Percentiles rank a stretch among this genome's conserved stretches.
Evolutionary conservation across 2,888 invertebrate species (phyloP).

Genomic region (Belgica antarctica): DNA sequence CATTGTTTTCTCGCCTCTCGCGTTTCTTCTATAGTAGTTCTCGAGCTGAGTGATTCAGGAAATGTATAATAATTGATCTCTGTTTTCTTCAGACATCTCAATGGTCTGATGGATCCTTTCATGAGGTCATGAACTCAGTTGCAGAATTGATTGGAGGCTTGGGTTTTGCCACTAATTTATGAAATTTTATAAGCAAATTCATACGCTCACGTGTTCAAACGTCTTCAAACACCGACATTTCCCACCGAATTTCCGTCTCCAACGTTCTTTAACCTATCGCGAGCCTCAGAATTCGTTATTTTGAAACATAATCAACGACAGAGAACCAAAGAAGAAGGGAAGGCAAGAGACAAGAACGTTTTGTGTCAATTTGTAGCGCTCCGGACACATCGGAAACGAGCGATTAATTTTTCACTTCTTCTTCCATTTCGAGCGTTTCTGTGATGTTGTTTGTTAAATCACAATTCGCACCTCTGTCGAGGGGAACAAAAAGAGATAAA

Average conservation of each 20-base stretch:
- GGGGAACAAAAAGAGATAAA: no score
- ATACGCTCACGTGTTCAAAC: no score
- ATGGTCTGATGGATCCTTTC: constrained; percentile 6
- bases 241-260: background rate
- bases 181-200: no score
- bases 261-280: no score
- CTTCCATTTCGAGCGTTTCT: background rate
- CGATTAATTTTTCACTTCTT: constrained; percentile 40
- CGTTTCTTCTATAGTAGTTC: no score
- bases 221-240: no score
- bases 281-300: background rate
- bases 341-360: background rate
- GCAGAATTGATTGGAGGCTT: no score
- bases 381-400: constrained; percentile 43
- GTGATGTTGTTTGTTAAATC: background rate
- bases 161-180: no score
- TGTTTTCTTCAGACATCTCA: background rate
- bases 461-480: constrained; percentile 8
- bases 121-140: background rate
- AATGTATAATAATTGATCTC: constrained; percentile 5
- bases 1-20: background rate
- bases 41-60: constrained; percentile 18
- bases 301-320: background rate
- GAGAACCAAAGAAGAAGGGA: background rate
- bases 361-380: constrained; percentile 42